Conservation (phyloP, 2,113 vertebrate genomes). For the Cardinalis cardinalis region DNA sequence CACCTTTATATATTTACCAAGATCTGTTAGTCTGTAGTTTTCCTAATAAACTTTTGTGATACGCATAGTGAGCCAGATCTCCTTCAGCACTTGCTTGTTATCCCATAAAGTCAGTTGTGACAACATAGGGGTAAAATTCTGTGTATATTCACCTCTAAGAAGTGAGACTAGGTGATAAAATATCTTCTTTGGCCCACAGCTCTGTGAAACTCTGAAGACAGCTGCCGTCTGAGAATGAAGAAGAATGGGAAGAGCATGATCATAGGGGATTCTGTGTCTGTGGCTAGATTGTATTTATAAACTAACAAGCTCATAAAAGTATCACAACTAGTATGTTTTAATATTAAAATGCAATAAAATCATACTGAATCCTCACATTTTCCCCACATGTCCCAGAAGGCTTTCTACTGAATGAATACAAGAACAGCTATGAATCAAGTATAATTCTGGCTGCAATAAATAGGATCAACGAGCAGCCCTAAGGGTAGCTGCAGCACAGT, state of each 20-base stretch:
- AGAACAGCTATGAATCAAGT: conserved; percentile 39
- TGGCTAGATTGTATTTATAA: conserved; percentile 17
- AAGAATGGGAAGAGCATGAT: background rate
- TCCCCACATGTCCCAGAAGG: background rate
- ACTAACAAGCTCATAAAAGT: conserved; percentile 20
- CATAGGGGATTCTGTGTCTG: background rate
- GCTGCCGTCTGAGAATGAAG: background rate
- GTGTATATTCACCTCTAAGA: background rate
- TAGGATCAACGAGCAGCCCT: conserved; percentile 36
- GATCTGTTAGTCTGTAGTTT: background rate
- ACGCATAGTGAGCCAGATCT: background rate
- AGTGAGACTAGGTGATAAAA: background rate
- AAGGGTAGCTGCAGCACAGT: conserved; percentile 13
- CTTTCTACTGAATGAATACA: conserved; percentile 18
- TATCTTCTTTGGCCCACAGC: background rate
- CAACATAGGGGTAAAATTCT: background rate
- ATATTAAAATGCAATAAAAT: conserved; percentile 53
- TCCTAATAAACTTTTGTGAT: background rate
- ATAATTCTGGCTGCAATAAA: conserved; percentile 39
- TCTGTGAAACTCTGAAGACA: background rate
- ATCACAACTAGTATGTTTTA: conserved; percentile 46
- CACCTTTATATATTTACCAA: background rate
- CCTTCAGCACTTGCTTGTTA: background rate
- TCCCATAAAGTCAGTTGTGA: background rate
- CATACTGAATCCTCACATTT: conserved; percentile 26